Evolutionary conservation across 2,888 invertebrate genomes (phyloP), one percentile per base, ranked within the genome.

Genomic region (Pseudolycoriella hygida): DNA sequence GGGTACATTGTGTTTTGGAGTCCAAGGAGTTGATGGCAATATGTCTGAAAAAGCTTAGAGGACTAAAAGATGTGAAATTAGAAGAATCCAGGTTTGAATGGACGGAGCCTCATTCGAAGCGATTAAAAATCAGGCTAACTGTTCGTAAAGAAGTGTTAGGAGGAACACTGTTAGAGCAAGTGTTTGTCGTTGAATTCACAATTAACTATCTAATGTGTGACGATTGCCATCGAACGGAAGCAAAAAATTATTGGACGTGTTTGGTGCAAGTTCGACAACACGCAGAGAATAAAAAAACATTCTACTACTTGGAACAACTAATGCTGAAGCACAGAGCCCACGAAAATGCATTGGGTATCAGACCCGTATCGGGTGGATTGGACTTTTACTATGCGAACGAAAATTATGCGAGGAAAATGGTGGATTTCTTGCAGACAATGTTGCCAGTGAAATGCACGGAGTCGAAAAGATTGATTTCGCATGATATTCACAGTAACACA

Each of bases 51-150:
- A 87, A 83, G 58, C 64, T 99, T 18, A 96, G 86, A 63, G 90
- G 90, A 1, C 67, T 97, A 6, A 83, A 77, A 56, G 76, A 83
- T 59, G 86, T 97, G 0, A 87, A 92, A 57, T 69, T 99, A 14
- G 72, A 96, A 45, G 97, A 98, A 72, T 98, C 98, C 37, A 81
- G 84, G 1, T 98, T 98, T 69, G 77, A 94, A 3, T 98, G 97
- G 97, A 99, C 98, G 10, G 98, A 98, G 60, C 93, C 96, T 32
- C 98, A 98, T 70, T 98, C 97, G 1, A 94, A 90, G 65, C 75
- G 98, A 52, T 80, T 99, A 44, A 97, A 96, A 71, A 84, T 92
- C 49, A 89, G 92, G 67, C 66, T 99, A 46, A 93, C 92, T 1
- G 84, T 99, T 11, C 94, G 97, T 64, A 93, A 87, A 41, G 94